phyloP scores from a whole-genome alignment of 2,888 invertebrate species.

The Hydroisotoma schaefferi region DNA sequence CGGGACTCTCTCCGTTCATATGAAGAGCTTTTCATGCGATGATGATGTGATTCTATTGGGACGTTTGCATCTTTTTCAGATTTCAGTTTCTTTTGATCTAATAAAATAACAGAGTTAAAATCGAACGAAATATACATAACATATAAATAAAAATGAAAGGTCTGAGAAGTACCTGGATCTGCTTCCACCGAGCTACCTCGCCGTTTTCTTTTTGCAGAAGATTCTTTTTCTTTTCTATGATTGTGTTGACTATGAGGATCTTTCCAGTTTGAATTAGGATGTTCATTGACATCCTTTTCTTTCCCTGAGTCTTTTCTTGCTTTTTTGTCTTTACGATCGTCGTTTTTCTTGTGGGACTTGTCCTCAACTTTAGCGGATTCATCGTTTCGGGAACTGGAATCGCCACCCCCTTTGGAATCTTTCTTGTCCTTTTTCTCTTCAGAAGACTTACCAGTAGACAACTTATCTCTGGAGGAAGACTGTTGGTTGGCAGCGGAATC shows the following conservation, averaged over 20 bases:
- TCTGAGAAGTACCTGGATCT: conserved; percentile 29
- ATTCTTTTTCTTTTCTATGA: conserved; percentile 40
- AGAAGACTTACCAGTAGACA: conserved; percentile 50
- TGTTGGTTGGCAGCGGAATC: conserved; percentile 27
- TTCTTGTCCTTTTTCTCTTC: conserved; percentile 54
- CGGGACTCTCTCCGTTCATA: conserved; percentile 37
- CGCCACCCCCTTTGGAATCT: conserved; percentile 51
- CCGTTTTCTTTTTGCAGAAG: conserved; percentile 40
- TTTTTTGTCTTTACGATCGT: conserved; percentile 34
- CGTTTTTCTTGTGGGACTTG: background rate
- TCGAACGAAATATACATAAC: background rate
- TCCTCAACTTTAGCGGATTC: conserved; percentile 48
- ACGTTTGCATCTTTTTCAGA: conserved; percentile 35
- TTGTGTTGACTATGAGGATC: conserved; percentile 38
- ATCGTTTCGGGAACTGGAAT: conserved; percentile 49
- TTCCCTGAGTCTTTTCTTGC: conserved; percentile 36
- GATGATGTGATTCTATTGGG: conserved; percentile 15
- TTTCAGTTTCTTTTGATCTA: conserved; percentile 41
- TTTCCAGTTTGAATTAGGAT: conserved; percentile 25
- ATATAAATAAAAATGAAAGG: background rate
- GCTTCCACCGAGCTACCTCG: conserved; percentile 42
- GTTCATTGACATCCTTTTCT: conserved; percentile 18
- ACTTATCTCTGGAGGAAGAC: conserved; percentile 36
- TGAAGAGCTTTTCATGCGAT: conserved; percentile 28
- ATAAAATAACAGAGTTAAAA: background rate